Percentiles rank a stretch among this genome's conserved stretches.
Evolutionary conservation across 2,797 vertebrate genomes (phyloP).

Genomic region (Liparis tanakae): DNA sequence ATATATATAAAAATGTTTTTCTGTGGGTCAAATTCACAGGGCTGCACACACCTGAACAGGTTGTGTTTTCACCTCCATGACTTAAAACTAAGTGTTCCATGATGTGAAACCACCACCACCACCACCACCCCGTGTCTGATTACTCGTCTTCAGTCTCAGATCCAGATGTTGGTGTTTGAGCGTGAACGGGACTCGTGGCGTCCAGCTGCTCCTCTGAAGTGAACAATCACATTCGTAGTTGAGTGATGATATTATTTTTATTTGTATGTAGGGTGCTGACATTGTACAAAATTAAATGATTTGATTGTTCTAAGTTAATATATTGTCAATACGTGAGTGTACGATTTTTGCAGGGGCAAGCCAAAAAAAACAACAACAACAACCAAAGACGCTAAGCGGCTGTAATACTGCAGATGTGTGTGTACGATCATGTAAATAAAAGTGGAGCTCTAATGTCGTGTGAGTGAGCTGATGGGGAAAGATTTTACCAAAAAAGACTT

Average conservation of each 20-base stretch:
- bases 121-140: background rate
- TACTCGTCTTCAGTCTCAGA: slow-evolving; percentile 2
- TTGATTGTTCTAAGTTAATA: slow-evolving; percentile 38
- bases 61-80: slow-evolving; percentile 7
- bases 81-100: background rate
- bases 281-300: slow-evolving; percentile 35
- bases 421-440: slow-evolving; percentile 61
- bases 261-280: slow-evolving; percentile 10
- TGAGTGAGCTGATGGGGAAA: too few relatives aligned
- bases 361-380: background rate
- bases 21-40: background rate
- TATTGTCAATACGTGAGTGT: slow-evolving; percentile 35
- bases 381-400: slow-evolving; percentile 40
- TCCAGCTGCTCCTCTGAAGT: background rate
- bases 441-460: slow-evolving; percentile 1
- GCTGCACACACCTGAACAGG: background rate
- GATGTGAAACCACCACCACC: slow-evolving; percentile 61
- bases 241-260: slow-evolving; percentile 24
- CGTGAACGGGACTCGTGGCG: slow-evolving; percentile 23
- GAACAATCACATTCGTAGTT: slow-evolving; percentile 4
- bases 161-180: slow-evolving; percentile 1
- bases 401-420: slow-evolving; percentile 36
- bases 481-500: background rate
- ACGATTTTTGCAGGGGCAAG: slow-evolving; percentile 32
- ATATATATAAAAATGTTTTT: too few relatives aligned